These are phyloP conservation scores for Hipposideros armiger DNA, from an alignment of 2,113 vertebrate species.

Conservation along the genomic window DNA sequence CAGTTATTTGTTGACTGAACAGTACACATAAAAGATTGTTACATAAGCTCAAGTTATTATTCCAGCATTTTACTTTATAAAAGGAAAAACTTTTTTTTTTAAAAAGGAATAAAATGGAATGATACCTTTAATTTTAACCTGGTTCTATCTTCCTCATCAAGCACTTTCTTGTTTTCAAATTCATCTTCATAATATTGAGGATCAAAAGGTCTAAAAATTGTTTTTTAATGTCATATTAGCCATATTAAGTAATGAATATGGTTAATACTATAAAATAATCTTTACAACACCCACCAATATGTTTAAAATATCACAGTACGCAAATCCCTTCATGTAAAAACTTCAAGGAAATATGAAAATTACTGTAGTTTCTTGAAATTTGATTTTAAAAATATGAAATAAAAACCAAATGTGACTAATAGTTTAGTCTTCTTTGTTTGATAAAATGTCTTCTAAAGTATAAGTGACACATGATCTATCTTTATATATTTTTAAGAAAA, in stretches of 20 bases:
- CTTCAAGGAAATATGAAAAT: neutral
- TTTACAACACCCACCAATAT: neutral
- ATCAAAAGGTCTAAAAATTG: constrained; percentile 93
- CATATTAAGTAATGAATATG: neutral
- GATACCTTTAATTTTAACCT: constrained; percentile 96
- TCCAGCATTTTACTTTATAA: neutral
- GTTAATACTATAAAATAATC: neutral
- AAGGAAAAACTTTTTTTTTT: neutral
- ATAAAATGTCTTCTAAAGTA: neutral
- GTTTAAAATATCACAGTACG: neutral
- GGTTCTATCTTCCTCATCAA: constrained; percentile 96
- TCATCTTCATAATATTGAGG: constrained; percentile 98
- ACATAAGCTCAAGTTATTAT: neutral
- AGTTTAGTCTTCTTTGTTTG: neutral
- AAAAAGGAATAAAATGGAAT: neutral
- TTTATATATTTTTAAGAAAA: neutral
- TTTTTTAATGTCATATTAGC: constrained; percentile 61
- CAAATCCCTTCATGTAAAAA: neutral
- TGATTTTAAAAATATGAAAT: constrained; percentile 25
- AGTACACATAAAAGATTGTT: neutral
- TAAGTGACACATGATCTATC: neutral
- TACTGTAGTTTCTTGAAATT: neutral
- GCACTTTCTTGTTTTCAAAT: constrained; percentile 98
- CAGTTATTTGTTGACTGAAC: neutral
- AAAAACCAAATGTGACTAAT: constrained; percentile 16